These are phyloP conservation scores for Patiria miniata DNA, from an alignment of 35 echinoderm and acorn worm species.

Conservation along the genomic window DNA sequence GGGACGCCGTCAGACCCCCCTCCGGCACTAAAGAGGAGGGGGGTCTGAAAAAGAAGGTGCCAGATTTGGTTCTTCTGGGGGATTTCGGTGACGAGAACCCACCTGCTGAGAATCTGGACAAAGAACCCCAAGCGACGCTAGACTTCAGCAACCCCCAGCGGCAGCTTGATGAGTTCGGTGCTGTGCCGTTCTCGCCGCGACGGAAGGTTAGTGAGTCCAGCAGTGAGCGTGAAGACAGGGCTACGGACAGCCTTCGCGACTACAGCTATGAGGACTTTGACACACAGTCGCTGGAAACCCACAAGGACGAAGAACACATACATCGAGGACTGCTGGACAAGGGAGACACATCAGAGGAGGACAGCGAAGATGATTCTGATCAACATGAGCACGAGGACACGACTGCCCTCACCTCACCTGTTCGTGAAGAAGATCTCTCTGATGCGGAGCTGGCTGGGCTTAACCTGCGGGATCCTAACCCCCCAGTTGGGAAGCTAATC, in stretches of 20 bases:
- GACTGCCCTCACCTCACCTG: conserved; percentile 16
- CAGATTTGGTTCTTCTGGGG: background rate
- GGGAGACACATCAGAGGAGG: conserved; percentile 64
- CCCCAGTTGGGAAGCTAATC: conserved; percentile 78
- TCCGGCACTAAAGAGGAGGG: background rate
- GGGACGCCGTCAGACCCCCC: background rate
- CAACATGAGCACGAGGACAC: conserved; percentile 69
- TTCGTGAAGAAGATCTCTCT: conserved; percentile 65
- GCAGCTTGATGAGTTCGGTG: conserved; percentile 80
- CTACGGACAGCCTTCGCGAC: conserved; percentile 40
- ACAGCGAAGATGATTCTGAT: conserved; percentile 73
- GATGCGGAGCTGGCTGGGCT: conserved; percentile 88
- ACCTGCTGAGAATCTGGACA: background rate
- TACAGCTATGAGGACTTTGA: conserved; percentile 84
- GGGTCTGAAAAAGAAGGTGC: conserved; percentile 11
- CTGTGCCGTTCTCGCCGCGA: conserved; percentile 65
- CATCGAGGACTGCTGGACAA: conserved; percentile 79
- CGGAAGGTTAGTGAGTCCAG: conserved; percentile 65
- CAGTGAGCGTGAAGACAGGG: conserved; percentile 72
- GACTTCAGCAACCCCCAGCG: conserved; percentile 39
- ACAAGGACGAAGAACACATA: conserved; percentile 75
- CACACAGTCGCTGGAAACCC: conserved; percentile 62
- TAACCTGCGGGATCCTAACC: conserved; percentile 74
- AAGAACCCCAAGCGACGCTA: background rate
- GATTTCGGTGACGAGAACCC: background rate